Percentiles rank a stretch among this genome's conserved stretches.
phyloP scores from a whole-genome alignment of 1,140 invertebrate species.

The Lepidurus couesii region DNA sequence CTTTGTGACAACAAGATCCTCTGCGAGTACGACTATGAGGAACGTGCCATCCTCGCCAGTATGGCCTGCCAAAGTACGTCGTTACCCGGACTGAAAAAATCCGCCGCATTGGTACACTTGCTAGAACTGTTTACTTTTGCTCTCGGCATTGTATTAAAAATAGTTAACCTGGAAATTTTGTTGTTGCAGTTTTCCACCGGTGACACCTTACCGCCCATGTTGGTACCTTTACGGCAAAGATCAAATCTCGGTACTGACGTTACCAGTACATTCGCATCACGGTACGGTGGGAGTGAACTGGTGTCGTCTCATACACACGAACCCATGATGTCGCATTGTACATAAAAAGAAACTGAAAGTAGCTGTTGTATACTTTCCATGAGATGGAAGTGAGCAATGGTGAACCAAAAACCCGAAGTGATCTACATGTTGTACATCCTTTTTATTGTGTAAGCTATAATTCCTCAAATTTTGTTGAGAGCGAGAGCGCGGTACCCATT shows the following conservation, averaged over 20 bases:
- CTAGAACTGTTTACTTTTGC: not conserved
- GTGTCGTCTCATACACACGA: conserved; percentile 8
- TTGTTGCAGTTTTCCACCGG: not conserved
- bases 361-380: not conserved
- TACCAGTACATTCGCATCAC: not conserved
- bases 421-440: conserved; percentile 14
- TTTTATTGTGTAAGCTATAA: conserved; percentile 11
- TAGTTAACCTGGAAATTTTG: not conserved
- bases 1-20: conserved; percentile 88
- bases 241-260: not conserved
- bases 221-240: conserved; percentile 4
- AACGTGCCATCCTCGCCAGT: conserved; percentile 77
- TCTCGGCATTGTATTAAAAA: not conserved
- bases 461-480: not conserved
- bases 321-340: conserved; percentile 7
- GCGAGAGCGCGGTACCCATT: not conserved
- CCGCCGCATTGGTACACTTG: not conserved
- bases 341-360: not conserved
- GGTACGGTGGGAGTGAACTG: not conserved
- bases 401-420: not conserved
- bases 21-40: conserved; percentile 90
- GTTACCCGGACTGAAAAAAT: conserved; percentile 2
- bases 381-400: not conserved
- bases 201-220: not conserved
- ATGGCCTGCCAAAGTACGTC: conserved; percentile 60